Evolutionary conservation across 2,113 vertebrate species (phyloP), one percentile per base, ranked within the genome.

Genomic region (Taurulus bubalis): DNA sequence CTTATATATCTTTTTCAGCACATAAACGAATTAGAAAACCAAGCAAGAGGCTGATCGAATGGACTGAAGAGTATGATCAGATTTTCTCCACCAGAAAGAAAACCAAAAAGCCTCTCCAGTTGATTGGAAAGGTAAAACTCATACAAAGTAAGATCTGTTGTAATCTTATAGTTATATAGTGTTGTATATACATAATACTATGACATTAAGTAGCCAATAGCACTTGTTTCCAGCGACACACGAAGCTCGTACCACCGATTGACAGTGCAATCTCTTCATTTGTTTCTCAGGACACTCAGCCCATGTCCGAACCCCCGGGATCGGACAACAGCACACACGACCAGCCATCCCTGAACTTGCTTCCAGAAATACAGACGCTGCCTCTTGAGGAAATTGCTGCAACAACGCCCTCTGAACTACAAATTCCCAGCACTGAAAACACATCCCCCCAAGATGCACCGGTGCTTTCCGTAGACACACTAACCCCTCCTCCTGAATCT

Each of bases 1-100:
- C 3, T 10, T 59, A 10, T 58, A 2, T 78, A 11, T 91, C 26
- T 36, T 59, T 80, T 77, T 93, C 93, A 94, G 97, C 96, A 88
- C 96, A 97, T 91, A 99, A 99, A 84, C 96, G 97, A 73, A 96
- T 97, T 87, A 95, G 97, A 91, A 99, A 97, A 94, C 97, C 98
- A 18, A 99, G 98, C 93, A 99, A 98, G 92, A 94, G 98, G 92
- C 96, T 98, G 89, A 94, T 98, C 55, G 97, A 98, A 75, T 98
- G 97, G 94, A 97, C 97, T 55, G 97, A 98, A 91, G 98, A 99
- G 67, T 98, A 97, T 32, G 96, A 97, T 91, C 96, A 98, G 70
- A 96, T 98, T 87, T 97, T 97, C 95, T 95, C 96, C 75, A 94
- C 95, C 8, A 98, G 96, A 95, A 99, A 98, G 94, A 98, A 97